These are phyloP conservation scores for Rhabdophis nuchalis DNA, from an alignment of 2,797 vertebrate genomes.

Conservation along the genomic window DNA sequence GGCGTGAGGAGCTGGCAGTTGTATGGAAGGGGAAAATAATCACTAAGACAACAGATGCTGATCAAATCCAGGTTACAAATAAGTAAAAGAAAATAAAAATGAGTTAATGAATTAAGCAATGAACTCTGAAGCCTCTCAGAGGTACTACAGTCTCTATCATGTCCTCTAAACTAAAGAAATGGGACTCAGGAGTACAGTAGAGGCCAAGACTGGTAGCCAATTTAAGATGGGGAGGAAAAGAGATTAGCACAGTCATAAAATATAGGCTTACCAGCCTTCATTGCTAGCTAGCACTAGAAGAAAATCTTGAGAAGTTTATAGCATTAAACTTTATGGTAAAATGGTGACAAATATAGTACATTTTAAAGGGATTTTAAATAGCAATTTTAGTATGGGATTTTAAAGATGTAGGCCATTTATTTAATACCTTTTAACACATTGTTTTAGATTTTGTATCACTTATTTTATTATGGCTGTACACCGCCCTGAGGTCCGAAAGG, in stretches of 20 bases:
- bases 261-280: constrained; percentile 11
- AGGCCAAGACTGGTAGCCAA: neutral
- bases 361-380: too few relatives aligned
- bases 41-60: constrained; percentile 3
- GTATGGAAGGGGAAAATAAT: neutral
- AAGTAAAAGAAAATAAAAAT: constrained; percentile 17
- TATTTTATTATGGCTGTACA: too few relatives aligned
- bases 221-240: constrained; percentile 3
- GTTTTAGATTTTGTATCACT: too few relatives aligned
- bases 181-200: neutral
- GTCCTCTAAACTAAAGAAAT: constrained; percentile 16
- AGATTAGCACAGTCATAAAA: constrained; percentile 15
- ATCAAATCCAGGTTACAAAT: constrained; percentile 22
- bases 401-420: too few relatives aligned
- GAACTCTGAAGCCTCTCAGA: neutral
- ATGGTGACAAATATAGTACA: neutral
- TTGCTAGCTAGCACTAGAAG: constrained; percentile 10
- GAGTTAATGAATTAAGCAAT: constrained; percentile 7
- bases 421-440: too few relatives aligned
- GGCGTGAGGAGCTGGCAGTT: neutral
- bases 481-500: too few relatives aligned
- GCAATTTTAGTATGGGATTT: too few relatives aligned
- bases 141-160: neutral
- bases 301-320: constrained; percentile 9
- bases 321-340: neutral